Evolutionary conservation across 23 tunicate species (phyloP), one percentile per base, ranked within the genome.

Genomic region (Ciona savignyi): DNA sequence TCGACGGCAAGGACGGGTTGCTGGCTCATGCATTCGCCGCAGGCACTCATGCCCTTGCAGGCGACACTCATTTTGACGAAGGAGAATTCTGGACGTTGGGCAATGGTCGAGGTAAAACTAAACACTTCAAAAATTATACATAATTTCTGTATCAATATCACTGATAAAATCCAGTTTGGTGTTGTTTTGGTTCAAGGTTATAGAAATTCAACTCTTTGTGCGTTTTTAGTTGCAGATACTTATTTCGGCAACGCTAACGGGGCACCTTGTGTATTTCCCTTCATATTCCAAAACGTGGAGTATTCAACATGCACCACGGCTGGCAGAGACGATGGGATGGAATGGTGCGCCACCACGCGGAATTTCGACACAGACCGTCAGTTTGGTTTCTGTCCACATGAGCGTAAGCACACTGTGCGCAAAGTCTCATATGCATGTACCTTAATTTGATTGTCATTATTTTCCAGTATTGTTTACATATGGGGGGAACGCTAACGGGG

Each of bases 41-140:
- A 1, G 95, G 95, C 3, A 64, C 63, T 0, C 33, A 23, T 25
- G 33, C 80, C 0, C 65, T 95, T 60, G 60, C 86, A 0, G 96
- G 99, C 0, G 99, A 95, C 78, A 74, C 85, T 31, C 99, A 95
- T 48, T 95, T 95, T 73, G 99, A 95, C 77, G 96, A 95, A 77
- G 88, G 82, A 0, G 99, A 95, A 72, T 89, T 83, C 51, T 95
- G 99, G 99, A 95, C 99, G 0, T 73, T 90, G 9, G 99, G 99
- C 51, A 65, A 80, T 30, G 96, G 96, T 33, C 81, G 75, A 89
- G 88, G 93, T 87, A 60, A 68, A 23, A 26, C 27, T 42, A 34
- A 34, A 72, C 42, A 4, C 25, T 11, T 26, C 68, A 49, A 35
- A 4, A 20, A 9, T 9, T n/a, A 63, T 4, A 20, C 67, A 63